phyloP scores from a whole-genome alignment of 2,113 vertebrate genomes.

The Zosterops borbonicus region DNA sequence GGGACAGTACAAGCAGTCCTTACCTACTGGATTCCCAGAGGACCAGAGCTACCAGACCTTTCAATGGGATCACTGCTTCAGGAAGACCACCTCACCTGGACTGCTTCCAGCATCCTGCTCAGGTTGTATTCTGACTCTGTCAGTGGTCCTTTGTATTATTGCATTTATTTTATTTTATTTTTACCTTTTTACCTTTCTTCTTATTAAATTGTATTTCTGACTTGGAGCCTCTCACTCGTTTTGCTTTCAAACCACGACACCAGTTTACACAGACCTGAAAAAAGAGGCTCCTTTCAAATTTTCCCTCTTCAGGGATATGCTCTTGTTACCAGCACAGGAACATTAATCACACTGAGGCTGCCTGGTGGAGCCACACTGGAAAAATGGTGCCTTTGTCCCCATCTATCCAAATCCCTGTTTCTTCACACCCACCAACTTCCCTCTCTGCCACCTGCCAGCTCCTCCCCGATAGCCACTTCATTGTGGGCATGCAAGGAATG shows the following conservation, averaged over 20 bases:
- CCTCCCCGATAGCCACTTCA: rapidly evolving
- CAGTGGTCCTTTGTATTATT: too few species aligned
- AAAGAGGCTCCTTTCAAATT: background rate
- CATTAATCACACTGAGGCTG: background rate
- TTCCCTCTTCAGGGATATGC: background rate
- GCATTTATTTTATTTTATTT: background rate
- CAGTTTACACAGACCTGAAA: background rate
- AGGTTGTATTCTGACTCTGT: too few species aligned
- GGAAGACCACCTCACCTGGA: too few species aligned
- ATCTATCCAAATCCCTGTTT: background rate
- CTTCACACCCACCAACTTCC: background rate
- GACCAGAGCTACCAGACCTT: too few species aligned
- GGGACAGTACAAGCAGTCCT: too few species aligned
- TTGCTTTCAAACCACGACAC: background rate
- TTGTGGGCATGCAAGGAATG: background rate
- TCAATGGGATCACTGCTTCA: too few species aligned
- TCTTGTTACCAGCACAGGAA: background rate
- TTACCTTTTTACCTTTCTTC: too few species aligned
- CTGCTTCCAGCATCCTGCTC: too few species aligned
- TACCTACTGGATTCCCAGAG: too few species aligned
- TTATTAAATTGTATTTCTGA: too few species aligned
- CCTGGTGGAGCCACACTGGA: background rate
- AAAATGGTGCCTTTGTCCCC: background rate
- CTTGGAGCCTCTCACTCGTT: too few species aligned
- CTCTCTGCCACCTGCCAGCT: background rate